Percentiles rank a stretch among this genome's conserved stretches.
Conservation (phyloP, 2,113 vertebrate genomes). For the Callorhinus ursinus region DNA sequence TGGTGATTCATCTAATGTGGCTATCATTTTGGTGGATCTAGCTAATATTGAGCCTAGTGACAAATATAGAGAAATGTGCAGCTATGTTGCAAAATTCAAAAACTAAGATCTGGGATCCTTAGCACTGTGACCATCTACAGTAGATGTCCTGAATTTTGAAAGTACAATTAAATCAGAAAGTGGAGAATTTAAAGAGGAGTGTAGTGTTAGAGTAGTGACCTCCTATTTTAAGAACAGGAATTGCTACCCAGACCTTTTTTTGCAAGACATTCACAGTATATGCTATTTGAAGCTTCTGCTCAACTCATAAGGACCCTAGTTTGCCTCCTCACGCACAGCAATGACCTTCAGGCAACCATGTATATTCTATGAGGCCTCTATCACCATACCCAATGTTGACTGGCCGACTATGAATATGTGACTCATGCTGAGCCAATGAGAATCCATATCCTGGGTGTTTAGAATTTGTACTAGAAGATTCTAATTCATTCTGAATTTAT, state of each 20-base stretch:
- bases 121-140: not conserved
- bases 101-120: not conserved
- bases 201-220: not conserved
- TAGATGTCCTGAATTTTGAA: not conserved
- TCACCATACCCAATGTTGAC: not conserved
- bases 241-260: not conserved
- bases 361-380: not conserved
- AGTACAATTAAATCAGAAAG: not conserved
- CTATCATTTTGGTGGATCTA: not conserved
- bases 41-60: not conserved
- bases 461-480: not conserved
- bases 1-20: not conserved
- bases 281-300: not conserved
- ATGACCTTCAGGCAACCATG: not conserved
- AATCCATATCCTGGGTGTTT: not conserved
- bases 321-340: not conserved
- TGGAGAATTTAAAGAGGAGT: not conserved
- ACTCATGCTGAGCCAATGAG: not conserved
- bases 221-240: not conserved
- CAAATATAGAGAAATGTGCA: not conserved
- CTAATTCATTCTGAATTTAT: conserved; percentile 13
- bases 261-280: not conserved
- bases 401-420: not conserved
- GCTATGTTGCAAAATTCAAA: not conserved
- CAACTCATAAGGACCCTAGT: not conserved